Evolutionary conservation across 2,797 vertebrate genomes (phyloP).

Genomic region (Amphiprion clarkii): DNA sequence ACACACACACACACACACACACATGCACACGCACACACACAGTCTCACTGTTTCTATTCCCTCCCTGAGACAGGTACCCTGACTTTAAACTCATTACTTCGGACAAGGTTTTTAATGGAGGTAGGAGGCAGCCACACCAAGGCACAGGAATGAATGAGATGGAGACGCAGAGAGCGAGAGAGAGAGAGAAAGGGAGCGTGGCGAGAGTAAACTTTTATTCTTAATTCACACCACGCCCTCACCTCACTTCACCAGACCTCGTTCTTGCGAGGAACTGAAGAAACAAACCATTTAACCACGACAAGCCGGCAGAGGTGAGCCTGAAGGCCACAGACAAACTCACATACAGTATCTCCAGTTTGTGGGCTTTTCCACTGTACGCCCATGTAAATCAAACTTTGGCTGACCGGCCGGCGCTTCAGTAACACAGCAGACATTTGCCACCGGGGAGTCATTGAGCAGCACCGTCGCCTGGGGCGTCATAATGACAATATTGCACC

Average conservation of each 20-base stretch:
- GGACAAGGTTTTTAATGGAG: slow-evolving; percentile 80
- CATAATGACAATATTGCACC: slow-evolving; percentile 76
- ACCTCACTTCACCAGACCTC: slow-evolving; percentile 34
- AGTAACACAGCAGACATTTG: slow-evolving; percentile 58
- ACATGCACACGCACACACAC: slow-evolving; percentile 37
- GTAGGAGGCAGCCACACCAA: slow-evolving; percentile 42
- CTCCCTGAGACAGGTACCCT: slow-evolving; percentile 62
- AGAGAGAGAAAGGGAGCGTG: slow-evolving; percentile 18
- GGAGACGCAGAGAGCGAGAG: slow-evolving; percentile 6
- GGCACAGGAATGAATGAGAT: slow-evolving; percentile 48
- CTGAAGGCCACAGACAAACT: slow-evolving; percentile 3
- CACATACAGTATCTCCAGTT: slow-evolving; percentile 11
- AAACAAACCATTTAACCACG: slow-evolving; percentile 11
- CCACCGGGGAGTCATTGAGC: slow-evolving; percentile 72
- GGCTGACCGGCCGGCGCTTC: slow-evolving; percentile 38
- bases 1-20: slow-evolving; percentile 37
- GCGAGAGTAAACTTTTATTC: slow-evolving; percentile 51
- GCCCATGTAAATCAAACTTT: slow-evolving; percentile 45
- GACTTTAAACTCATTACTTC: slow-evolving; percentile 79
- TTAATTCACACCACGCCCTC: slow-evolving; percentile 36
- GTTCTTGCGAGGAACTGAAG: slow-evolving; percentile 11
- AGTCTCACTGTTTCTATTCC: slow-evolving; percentile 39
- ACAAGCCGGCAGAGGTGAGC: slow-evolving; percentile 12
- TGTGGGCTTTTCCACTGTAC: slow-evolving; percentile 6
- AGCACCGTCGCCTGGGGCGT: slow-evolving; percentile 63